Base-by-base conservation (phyloP, 2,797 vertebrate genomes). In the Pteropus rufus region DNA sequence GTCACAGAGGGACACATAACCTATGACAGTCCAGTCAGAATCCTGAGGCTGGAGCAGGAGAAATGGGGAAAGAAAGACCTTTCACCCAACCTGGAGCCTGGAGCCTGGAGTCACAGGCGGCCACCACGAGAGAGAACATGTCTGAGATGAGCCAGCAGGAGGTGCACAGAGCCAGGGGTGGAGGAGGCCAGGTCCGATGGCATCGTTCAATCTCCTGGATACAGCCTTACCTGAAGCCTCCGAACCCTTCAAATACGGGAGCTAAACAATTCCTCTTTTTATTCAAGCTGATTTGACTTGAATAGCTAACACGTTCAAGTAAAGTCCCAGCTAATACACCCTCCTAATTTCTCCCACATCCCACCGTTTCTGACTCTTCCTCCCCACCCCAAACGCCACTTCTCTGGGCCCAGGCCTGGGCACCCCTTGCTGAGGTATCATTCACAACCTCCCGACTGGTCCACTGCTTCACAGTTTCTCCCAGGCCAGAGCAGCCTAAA, bases 61-160 rank as follows among this genome's bases (percentile, higher is more conserved):
- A 7, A 0, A 0, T 0, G 7, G 56, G 14, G 21, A 49, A 41
- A 75, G 41, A 9, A 24, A 34, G 6, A 29, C 19, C 34, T 7
- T 4, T 41, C 56, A 7, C 49, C 65, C 18, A 12, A 3, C 52
- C 58, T 9, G 58, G 24, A 60, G 16, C 21, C 49, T 29, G 34
- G 70, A 54, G 58, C 46, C 46, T 49, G 46, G 46, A 12, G 14
- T 49, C 46, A 4, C 46, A 1, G 14, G 46, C 12, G 46, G 46
- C 46, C 46, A 49, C 46, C 46, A 3, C 14, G 46, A 49, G 46
- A 49, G 46, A 44, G 16, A 41, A 31, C 31, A 70, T 23, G 8
- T 58, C 12, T 0, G 1, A 46, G 15, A n/a, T 0, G 5, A 41
- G 26, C 36, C 11, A 62, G 36, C 60, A 9, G 16, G 18, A 64